phyloP scores from a whole-genome alignment of 2,888 invertebrate species.

The Erebia epiphron region DNA sequence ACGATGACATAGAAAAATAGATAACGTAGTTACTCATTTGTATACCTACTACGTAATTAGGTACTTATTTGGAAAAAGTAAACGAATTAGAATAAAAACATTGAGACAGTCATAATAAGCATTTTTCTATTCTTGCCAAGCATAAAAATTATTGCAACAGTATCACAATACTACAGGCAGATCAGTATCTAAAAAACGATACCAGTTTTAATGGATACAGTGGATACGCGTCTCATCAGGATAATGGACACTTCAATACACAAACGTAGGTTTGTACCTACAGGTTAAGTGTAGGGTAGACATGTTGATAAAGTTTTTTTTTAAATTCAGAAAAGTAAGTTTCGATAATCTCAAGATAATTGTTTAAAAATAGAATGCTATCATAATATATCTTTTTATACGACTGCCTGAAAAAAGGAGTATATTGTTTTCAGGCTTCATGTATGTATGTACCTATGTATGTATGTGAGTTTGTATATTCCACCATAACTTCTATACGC shows the following conservation, averaged over 20 bases:
- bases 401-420: no score
- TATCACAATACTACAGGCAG: constrained; percentile 12
- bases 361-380: no score
- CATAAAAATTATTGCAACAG: constrained; percentile 13
- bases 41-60: no score
- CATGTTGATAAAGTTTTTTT: not conserved
- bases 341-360: no score
- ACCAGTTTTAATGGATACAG: constrained; percentile 14
- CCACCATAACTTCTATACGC: no score
- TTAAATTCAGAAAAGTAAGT: not conserved
- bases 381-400: no score
- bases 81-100: not conserved
- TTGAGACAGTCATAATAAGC: not conserved
- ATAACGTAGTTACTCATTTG: no score
- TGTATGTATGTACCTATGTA: no score
- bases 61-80: not conserved
- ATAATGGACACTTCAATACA: constrained; percentile 66
- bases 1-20: no score
- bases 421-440: no score
- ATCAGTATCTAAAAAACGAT: constrained; percentile 23
- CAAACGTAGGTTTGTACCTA: constrained; percentile 45
- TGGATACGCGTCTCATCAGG: constrained; percentile 58
- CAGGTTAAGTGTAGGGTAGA: constrained; percentile 21
- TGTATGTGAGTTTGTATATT: no score
- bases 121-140: constrained; percentile 3